Evolutionary conservation across 2,797 vertebrate genomes (phyloP).

Genomic region (Tamandua tetradactyla): DNA sequence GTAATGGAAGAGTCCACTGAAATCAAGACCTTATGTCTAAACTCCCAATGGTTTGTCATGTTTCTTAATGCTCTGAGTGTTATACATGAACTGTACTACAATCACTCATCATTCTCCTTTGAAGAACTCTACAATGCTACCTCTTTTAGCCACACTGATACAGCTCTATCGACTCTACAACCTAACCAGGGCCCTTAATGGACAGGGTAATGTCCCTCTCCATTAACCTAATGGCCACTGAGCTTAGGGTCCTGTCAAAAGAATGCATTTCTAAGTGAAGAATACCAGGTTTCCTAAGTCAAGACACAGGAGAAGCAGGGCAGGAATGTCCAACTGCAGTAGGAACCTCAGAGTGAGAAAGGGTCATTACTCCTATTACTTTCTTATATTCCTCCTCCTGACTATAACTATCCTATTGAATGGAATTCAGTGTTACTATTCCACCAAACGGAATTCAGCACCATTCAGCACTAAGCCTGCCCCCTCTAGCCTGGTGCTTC

Average conservation of each 20-base stretch:
- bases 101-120: not conserved
- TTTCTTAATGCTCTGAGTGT: not conserved
- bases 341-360: not conserved
- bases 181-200: not conserved
- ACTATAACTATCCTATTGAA: too few species aligned
- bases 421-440: too few species aligned
- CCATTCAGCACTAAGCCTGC: not conserved
- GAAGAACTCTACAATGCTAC: not conserved
- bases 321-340: not conserved
- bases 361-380: not conserved
- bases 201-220: not conserved
- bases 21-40: not conserved
- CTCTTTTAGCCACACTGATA: not conserved
- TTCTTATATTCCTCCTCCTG: not conserved
- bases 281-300: not conserved
- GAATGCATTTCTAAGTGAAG: not conserved
- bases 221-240: not conserved
- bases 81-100: not conserved
- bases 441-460: not conserved
- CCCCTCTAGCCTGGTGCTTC: not conserved
- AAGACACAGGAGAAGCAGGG: not conserved
- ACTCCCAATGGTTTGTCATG: not conserved
- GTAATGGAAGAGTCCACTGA: not conserved
- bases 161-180: not conserved
- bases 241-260: not conserved